Percentiles rank a stretch among this genome's conserved stretches.
Conservation (phyloP, 1,140 invertebrate species). For the Pseudomyrmex flavicornis region DNA sequence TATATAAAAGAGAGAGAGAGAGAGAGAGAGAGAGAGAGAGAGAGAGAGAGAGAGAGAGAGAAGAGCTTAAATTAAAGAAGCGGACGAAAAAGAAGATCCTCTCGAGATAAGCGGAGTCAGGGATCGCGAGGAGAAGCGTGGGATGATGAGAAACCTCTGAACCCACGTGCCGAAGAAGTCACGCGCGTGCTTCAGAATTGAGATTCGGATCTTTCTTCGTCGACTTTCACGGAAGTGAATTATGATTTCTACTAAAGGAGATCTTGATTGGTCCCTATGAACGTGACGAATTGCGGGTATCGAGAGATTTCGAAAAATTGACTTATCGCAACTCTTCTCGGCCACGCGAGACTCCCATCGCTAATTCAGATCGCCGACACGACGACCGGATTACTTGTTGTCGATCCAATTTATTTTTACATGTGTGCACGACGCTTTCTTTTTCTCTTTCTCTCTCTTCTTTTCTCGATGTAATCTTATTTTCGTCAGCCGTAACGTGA, state of each 20-base stretch:
- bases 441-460: not conserved
- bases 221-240: constrained; percentile 59
- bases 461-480: not conserved
- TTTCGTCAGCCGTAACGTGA: not conserved
- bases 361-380: constrained; percentile 18
- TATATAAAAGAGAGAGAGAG: not conserved
- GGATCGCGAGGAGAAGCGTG: not conserved
- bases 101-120: not conserved
- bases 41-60: not conserved
- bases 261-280: constrained; percentile 42
- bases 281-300: constrained; percentile 54
- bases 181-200: constrained; percentile 58
- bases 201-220: constrained; percentile 55
- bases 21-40: no score
- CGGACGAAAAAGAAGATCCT: not conserved
- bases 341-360: not conserved
- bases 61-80: not conserved
- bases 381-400: not conserved
- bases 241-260: constrained; percentile 52
- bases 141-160: constrained; percentile 22
- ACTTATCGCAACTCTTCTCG: constrained; percentile 34
- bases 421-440: not conserved
- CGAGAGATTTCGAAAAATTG: constrained; percentile 42
- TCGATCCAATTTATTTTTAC: constrained; percentile 34
- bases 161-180: constrained; percentile 40